phyloP scores from a whole-genome alignment of 2,113 vertebrate species.

The Cochlearius cochlearius region DNA sequence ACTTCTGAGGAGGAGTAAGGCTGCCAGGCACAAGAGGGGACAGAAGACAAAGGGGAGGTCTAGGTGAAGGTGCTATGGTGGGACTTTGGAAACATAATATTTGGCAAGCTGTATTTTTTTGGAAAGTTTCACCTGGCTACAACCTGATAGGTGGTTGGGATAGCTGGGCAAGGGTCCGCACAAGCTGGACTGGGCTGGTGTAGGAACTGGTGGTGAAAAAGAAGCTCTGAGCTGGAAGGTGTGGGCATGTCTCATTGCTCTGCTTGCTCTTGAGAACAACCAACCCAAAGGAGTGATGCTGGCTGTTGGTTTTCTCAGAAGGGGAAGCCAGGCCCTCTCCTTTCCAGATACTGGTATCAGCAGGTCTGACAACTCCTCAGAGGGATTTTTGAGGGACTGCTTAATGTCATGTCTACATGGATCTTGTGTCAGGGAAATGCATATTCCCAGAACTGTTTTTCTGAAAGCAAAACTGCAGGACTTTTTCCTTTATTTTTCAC shows the following conservation, averaged over 20 bases:
- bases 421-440: neutral
- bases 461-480: neutral
- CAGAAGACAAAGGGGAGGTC: neutral
- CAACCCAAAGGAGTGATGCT: neutral
- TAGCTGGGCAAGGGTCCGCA: neutral
- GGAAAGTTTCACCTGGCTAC: neutral
- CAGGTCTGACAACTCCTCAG: neutral
- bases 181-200: neutral
- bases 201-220: neutral
- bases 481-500: neutral
- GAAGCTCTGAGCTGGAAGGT: neutral
- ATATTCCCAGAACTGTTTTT: neutral
- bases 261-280: neutral
- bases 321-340: neutral
- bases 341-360: neutral
- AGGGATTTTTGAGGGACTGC: neutral
- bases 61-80: neutral
- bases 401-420: neutral
- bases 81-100: rapidly evolving
- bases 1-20: neutral
- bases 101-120: neutral
- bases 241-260: neutral
- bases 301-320: neutral
- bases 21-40: neutral
- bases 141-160: neutral